A percentile compares a stretch with the other conserved stretches of the same genome.
Evolutionary conservation across 2,113 vertebrate species (phyloP).

Genomic region (Agelaius phoeniceus): DNA sequence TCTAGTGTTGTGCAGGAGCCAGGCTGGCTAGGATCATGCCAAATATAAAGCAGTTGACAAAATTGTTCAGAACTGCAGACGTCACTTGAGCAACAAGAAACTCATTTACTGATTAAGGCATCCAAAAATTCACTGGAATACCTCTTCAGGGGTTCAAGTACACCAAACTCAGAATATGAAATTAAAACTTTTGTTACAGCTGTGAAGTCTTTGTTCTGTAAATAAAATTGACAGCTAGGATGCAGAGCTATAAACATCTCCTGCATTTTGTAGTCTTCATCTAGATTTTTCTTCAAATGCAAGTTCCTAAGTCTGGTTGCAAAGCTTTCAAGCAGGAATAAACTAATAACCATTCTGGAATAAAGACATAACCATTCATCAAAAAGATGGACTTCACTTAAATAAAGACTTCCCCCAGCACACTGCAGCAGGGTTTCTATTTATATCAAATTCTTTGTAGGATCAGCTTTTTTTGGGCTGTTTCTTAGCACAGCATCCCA

Average conservation of each 20-base stretch:
- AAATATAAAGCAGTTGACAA: neutral
- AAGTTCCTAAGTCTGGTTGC: neutral
- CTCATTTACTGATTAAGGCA: neutral
- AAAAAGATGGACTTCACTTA: neutral
- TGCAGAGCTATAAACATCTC: neutral
- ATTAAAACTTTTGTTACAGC: neutral
- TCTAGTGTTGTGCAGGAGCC: neutral
- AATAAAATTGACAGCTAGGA: neutral
- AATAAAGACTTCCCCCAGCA: neutral
- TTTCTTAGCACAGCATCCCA: conserved; percentile 18
- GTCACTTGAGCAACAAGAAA: neutral
- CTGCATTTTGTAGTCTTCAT: neutral
- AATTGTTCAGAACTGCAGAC: neutral
- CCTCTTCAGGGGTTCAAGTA: neutral
- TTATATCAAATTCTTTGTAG: neutral
- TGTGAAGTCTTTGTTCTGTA: neutral
- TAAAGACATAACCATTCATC: neutral
- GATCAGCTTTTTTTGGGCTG: neutral
- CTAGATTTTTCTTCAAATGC: neutral
- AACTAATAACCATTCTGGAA: neutral
- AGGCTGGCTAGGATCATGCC: neutral
- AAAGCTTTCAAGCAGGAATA: neutral
- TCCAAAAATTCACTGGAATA: neutral
- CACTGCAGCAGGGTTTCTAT: neutral
- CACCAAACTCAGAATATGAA: neutral